A percentile compares a stretch with the other conserved stretches of the same genome.
These are phyloP conservation scores for Caenorhabditis latens DNA, from an alignment of 1,140 invertebrate genomes.

Conservation along the genomic window DNA sequence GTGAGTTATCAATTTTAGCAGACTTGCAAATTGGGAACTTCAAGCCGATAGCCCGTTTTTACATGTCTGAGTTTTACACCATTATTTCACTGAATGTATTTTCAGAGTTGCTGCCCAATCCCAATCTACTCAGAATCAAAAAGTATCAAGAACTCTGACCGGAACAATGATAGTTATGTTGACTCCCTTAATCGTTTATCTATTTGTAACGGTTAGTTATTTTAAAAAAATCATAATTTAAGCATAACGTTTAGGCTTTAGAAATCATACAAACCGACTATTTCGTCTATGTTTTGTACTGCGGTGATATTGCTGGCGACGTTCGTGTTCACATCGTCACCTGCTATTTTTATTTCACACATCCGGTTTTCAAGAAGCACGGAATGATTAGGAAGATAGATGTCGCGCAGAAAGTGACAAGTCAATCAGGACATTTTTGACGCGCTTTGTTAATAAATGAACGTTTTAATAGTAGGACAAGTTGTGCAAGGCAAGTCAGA, in stretches of 20 bases:
- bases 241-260: background rate
- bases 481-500: too few species aligned
- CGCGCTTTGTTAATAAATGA: too few species aligned
- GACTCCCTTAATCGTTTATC: background rate
- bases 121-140: background rate
- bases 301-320: background rate
- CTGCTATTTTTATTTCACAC: background rate
- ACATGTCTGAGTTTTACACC: too few species aligned
- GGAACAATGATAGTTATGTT: background rate
- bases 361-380: background rate
- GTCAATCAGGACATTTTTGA: slow-evolving; percentile 13
- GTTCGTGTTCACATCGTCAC: background rate
- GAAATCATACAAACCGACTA: background rate
- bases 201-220: background rate
- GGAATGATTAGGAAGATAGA: background rate
- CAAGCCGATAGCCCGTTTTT: too few species aligned
- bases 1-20: background rate
- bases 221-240: too few species aligned
- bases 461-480: too few species aligned
- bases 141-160: background rate
- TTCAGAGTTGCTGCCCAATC: background rate
- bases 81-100: background rate
- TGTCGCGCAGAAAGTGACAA: background rate
- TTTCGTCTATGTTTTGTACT: background rate
- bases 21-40: too few species aligned